Base-by-base conservation (phyloP, 2,113 vertebrate genomes). In the Ardeotis arabs region DNA sequence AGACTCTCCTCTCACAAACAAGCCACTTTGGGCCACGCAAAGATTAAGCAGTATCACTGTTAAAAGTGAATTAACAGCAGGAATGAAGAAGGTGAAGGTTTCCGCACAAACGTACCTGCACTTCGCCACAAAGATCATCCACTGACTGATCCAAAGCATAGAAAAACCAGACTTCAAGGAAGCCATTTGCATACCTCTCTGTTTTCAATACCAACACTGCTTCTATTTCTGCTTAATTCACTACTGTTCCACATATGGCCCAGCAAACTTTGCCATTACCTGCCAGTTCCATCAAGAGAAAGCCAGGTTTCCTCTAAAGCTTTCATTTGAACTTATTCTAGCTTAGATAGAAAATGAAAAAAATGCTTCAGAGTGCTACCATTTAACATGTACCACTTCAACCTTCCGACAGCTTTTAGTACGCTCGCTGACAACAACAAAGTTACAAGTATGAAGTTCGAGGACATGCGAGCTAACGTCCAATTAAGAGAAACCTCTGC, bases 181-280 rank as follows among this genome's bases (percentile, higher is more conserved):
- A 52, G 1, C 24, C 21, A 22, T 27, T 6, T 21, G 28, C 22
- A 0, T 18, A 10, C 7, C 62, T 58, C n/a, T 45, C 74, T 10
- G 4, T 50, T 81, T 33, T 66, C 69, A 77, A 2, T 15, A 81
- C 25, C 2, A 6, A 11, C 24, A 52, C 10, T 39, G 2, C 28
- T 68, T 69, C 24, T 37, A 17, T 12, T 41, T 66, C 59, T 74
- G 69, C 21, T 63, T 37, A 41, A 59, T 29, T 47, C 23, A 62
- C 60, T 69, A 64, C 6, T 10, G 7, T 20, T 75, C 41, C 49
- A 56, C 72, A 16, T 49, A 47, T 4, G 18, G 14, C 45, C 44
- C 60, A 50, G 29, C 24, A 82, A 77, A 77, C 12, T 14, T 0
- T 64, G 14, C 12, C 25, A 8, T 27, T 23, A 63, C 28, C 16